Base-by-base conservation (phyloP, 2,797 vertebrate species). In the Pangasius mekongensis region DNA sequence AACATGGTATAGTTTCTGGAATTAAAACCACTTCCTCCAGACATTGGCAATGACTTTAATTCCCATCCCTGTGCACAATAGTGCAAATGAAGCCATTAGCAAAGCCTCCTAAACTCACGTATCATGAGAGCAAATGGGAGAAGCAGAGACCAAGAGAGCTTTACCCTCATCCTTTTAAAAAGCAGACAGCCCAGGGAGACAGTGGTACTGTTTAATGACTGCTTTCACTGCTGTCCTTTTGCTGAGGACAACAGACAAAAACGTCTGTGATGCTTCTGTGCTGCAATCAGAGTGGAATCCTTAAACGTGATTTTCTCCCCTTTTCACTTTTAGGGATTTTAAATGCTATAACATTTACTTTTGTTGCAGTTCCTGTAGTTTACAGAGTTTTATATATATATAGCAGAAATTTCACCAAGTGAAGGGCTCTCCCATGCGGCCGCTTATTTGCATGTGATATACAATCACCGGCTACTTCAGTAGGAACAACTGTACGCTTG, bases 1-100 rank as follows among this genome's bases (percentile, higher is more conserved):
- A 97, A 95, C 95, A 94, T 94, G 93, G 58, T 95, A 95, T 96
- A 95, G 96, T 94, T 95, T 84, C 93, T 95, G 96, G 97, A 96
- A 98, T 97, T 96, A 96, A 96, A 95, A 93, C 94, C 94, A 94
- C 93, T 92, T 95, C 95, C 95, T 95, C 94, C 91, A 87, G 90
- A 93, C 93, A 93, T 94, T 95, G 94, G 94, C 94, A 94, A 94
- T 93, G 90, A 91, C 92, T 93, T 95, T 95, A 94, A 95, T 94
- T 95, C 93, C 89, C 92, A 82, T 87, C 74, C 87, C 93, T 92
- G 93, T 91, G 87, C 89, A 91, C 89, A 39, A 90, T 89, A 84
- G 94, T 94, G 95, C 94, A 94, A 96, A 97, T 96, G 93, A 89
- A 95, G 94, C 94, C 93, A 95, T 96, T 96, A 95, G 93, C 95